These are phyloP conservation scores for Lipotes vexillifer DNA, from an alignment of 2,113 vertebrate species.

Conservation along the genomic window DNA sequence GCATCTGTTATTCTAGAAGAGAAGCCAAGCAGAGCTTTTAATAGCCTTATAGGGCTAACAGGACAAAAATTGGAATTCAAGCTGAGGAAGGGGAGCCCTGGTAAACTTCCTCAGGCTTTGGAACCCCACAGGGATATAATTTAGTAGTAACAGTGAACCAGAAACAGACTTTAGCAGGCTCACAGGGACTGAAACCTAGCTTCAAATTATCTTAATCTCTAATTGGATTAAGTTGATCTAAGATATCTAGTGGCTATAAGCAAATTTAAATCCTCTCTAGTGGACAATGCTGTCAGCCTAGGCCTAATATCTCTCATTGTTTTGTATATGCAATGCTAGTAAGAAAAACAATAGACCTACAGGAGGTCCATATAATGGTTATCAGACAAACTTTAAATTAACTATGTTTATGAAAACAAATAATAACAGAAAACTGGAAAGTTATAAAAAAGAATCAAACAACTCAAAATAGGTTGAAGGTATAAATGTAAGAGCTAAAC, in stretches of 20 bases:
- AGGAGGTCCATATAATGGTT: not conserved
- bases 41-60: not conserved
- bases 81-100: not conserved
- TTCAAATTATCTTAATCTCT: conserved; percentile 43
- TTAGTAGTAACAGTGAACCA: not conserved
- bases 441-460: not conserved
- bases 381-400: not conserved
- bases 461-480: not conserved
- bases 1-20: conserved; percentile 27
- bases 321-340: not conserved
- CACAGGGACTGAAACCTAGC: not conserved
- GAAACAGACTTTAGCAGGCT: not conserved
- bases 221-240: conserved; percentile 34
- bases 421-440: conserved; percentile 2
- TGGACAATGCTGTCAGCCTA: not conserved
- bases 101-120: not conserved
- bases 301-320: not conserved
- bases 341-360: not conserved
- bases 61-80: not conserved
- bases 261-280: conserved; percentile 30
- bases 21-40: not conserved
- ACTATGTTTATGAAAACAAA: not conserved
- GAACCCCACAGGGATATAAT: not conserved
- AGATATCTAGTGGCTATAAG: not conserved
- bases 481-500: not conserved